phyloP scores from a whole-genome alignment of 2,113 vertebrate species.

The Mobula birostris region DNA sequence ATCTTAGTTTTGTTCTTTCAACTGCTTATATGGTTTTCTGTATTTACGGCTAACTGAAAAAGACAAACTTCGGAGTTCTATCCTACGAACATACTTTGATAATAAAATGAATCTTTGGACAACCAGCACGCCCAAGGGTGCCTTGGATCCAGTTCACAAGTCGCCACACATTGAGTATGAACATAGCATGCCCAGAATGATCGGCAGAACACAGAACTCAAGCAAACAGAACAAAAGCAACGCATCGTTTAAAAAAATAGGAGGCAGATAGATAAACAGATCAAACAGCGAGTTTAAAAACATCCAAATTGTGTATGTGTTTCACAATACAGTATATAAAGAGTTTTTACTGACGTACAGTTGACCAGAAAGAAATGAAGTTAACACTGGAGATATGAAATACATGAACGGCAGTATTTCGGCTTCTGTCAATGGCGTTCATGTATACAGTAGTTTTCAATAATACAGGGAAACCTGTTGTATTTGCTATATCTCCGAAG shows the following conservation, averaged over 20 bases:
- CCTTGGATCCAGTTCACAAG: too few relatives aligned
- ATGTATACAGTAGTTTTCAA: neutral
- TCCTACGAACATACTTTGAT: too few relatives aligned
- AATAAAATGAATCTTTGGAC: too few relatives aligned
- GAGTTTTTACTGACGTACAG: neutral
- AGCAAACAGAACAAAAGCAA: too few relatives aligned
- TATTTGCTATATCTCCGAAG: neutral
- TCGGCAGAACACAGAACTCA: too few relatives aligned
- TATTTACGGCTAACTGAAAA: too few relatives aligned
- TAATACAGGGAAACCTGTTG: neutral
- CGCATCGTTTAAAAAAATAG: neutral
- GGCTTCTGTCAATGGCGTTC: neutral
- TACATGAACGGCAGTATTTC: neutral
- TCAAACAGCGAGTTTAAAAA: neutral
- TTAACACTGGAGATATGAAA: neutral
- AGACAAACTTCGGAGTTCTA: too few relatives aligned
- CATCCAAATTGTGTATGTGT: neutral
- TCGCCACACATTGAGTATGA: too few relatives aligned
- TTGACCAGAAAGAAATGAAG: neutral
- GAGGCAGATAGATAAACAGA: neutral
- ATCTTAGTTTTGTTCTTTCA: too few relatives aligned
- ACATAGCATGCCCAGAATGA: too few relatives aligned
- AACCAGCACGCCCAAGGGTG: too few relatives aligned
- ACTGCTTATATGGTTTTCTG: too few relatives aligned
- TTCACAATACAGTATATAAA: neutral